A percentile compares a stretch with the other conserved stretches of the same genome.
These are phyloP conservation scores for Parascotia fuliginaria DNA, from an alignment of 2,888 invertebrate species.

Conservation along the genomic window DNA sequence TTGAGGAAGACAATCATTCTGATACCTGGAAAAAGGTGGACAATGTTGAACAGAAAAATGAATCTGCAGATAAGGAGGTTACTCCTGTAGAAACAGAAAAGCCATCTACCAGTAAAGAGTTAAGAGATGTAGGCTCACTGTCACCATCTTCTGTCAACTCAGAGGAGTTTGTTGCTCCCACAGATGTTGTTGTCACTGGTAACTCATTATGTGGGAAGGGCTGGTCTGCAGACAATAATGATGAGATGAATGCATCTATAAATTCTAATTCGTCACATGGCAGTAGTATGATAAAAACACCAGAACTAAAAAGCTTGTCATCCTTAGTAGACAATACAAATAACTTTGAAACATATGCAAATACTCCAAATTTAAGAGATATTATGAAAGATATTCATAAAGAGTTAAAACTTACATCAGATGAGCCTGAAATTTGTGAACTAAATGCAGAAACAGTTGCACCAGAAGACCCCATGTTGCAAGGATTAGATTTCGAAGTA, in stretches of 20 bases:
- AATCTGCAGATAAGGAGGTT: constrained; percentile 13
- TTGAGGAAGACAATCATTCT: constrained; percentile 27
- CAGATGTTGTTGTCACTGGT: constrained; percentile 78
- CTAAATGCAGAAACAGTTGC: constrained; percentile 58
- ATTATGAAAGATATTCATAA: constrained; percentile 82
- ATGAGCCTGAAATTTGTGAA: constrained; percentile 63
- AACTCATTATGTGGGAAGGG: constrained; percentile 88
- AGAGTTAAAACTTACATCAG: constrained; percentile 69
- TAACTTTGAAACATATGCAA: constrained; percentile 61
- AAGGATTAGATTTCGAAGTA: constrained; percentile 86
- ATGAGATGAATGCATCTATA: constrained; percentile 79
- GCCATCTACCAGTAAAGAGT: constrained; percentile 66
- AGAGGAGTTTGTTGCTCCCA: constrained; percentile 65
- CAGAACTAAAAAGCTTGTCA: constrained; percentile 78
- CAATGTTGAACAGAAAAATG: constrained; percentile 11
- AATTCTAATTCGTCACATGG: constrained; percentile 83
- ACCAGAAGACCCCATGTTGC: constrained; percentile 74
- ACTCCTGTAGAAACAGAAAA: constrained; percentile 54
- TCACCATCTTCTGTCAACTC: constrained; percentile 67
- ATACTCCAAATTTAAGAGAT: constrained; percentile 86
- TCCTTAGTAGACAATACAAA: constrained; percentile 74
- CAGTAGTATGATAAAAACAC: constrained; percentile 81
- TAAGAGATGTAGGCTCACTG: constrained; percentile 48
- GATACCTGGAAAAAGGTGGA: not conserved
- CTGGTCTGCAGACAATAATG: constrained; percentile 88